Conservation (phyloP, 2,888 invertebrate species). For the Balanococcus diminutus region DNA sequence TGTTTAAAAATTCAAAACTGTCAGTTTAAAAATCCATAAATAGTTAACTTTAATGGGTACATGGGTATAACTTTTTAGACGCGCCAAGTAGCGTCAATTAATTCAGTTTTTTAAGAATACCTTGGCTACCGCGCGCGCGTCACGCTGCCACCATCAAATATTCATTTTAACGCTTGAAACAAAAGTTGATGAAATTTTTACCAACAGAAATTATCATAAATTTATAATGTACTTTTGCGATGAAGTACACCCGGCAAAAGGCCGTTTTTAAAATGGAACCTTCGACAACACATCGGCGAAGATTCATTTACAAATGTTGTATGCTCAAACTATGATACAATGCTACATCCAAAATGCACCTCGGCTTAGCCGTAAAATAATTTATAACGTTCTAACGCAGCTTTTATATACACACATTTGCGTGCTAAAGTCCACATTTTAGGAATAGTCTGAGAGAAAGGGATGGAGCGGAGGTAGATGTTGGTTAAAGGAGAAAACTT, state of each 20-base stretch:
- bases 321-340: neutral
- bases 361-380: neutral
- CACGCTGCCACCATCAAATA: conserved; percentile 1
- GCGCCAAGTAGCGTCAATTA: conserved; percentile 38
- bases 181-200: conserved; percentile 20
- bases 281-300: neutral
- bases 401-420: neutral
- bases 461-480: neutral
- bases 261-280: neutral
- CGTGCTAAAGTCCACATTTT: neutral
- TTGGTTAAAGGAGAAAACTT: neutral
- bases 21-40: conserved; percentile 26
- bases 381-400: neutral
- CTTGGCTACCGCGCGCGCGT: neutral
- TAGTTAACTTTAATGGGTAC: conserved; percentile 37
- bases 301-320: neutral
- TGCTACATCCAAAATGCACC: neutral
- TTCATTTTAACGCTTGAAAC: conserved; percentile 24
- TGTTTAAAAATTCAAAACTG: conserved; percentile 28
- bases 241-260: neutral
- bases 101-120: conserved; percentile 35
- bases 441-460: neutral
- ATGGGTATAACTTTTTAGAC: conserved; percentile 37
- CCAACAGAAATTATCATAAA: conserved; percentile 16
- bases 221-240: conserved; percentile 25